Conservation (phyloP, 2,797 vertebrate species). For the Vireo griseus region DNA sequence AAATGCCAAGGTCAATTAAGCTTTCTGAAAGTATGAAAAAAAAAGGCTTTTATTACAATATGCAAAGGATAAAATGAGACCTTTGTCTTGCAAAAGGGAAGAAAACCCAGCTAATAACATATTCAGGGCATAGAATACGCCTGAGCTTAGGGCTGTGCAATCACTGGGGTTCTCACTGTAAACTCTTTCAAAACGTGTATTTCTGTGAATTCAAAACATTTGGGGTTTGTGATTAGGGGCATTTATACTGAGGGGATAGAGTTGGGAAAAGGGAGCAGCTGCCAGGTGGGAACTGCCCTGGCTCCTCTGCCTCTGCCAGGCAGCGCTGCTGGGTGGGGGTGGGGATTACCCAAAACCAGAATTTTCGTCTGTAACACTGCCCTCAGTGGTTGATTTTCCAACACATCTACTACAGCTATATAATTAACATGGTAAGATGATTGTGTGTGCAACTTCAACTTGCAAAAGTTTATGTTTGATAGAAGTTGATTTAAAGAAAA, state of each 20-base stretch:
- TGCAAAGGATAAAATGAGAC: neutral
- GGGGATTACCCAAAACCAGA: neutral
- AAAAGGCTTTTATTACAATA: neutral
- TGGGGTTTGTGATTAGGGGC: neutral
- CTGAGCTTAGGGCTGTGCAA: neutral
- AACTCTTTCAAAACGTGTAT: neutral
- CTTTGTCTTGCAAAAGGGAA: neutral
- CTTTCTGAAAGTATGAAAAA: neutral
- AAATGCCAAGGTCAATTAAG: neutral
- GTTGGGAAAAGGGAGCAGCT: neutral
- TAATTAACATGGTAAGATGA: neutral
- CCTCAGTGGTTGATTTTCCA: neutral
- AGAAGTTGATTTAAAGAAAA: neutral
- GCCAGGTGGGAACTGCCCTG: neutral
- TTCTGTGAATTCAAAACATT: neutral
- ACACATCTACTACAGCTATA: neutral
- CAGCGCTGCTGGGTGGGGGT: neutral
- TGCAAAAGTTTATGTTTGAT: neutral
- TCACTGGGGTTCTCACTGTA: neutral
- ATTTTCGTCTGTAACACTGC: neutral
- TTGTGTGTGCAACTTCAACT: neutral
- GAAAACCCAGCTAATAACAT: neutral
- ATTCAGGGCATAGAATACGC: neutral
- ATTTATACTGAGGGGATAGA: rapidly evolving
- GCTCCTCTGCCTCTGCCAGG: neutral